Percentiles rank a stretch among this genome's conserved stretches.
Evolutionary conservation across 37 sponge, comb jelly and placozoan genomes (phyloP).

Genomic region (Theonella swinhoei): DNA sequence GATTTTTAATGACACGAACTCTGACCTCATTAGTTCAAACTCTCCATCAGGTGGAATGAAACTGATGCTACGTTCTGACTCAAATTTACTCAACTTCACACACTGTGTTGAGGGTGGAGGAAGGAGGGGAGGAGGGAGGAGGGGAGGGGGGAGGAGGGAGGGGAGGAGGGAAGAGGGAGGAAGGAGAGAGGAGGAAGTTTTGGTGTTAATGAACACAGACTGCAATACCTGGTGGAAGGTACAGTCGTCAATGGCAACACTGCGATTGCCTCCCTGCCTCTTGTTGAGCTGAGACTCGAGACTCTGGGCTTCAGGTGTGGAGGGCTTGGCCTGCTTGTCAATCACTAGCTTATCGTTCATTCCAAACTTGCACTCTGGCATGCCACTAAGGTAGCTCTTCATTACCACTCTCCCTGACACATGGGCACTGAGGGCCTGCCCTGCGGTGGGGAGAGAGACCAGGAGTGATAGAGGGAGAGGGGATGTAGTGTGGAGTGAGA

Average conservation of each 20-base stretch:
- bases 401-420: constrained; percentile 95
- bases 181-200: neutral
- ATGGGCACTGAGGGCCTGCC: constrained; percentile 88
- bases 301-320: constrained; percentile 72
- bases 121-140: neutral
- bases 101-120: constrained; percentile 55
- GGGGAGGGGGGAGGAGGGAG: neutral
- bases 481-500: neutral
- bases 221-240: constrained; percentile 82
- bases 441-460: constrained; percentile 44
- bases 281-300: constrained; percentile 62
- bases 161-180: neutral
- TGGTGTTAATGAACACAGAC: neutral
- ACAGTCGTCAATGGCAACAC: constrained; percentile 96
- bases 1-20: too few relatives aligned
- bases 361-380: constrained; percentile 99
- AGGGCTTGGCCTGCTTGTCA: constrained; percentile 90
- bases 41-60: constrained; percentile 99
- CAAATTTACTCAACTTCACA: constrained; percentile 97
- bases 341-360: constrained; percentile 96
- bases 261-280: constrained; percentile 21
- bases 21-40: constrained; percentile 95
- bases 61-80: constrained; percentile 93
- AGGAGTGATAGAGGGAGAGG: neutral
- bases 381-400: constrained; percentile 94